These are phyloP conservation scores for Drosophila nr. perissopoda DNA, from an alignment of 2,888 invertebrate species.

Conservation along the genomic window DNA sequence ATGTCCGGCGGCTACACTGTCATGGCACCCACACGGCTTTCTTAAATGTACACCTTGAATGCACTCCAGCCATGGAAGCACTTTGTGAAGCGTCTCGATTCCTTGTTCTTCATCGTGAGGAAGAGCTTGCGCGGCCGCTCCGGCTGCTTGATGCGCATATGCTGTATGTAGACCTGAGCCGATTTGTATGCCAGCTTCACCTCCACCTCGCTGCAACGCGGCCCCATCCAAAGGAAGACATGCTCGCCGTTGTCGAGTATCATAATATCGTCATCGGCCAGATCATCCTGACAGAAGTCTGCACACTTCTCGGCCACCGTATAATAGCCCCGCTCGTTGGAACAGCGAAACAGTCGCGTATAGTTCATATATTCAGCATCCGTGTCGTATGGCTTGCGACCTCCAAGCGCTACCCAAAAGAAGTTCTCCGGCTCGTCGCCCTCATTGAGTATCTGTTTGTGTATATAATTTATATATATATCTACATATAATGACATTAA, in stretches of 20 bases:
- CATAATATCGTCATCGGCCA: conserved; percentile 99
- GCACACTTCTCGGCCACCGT: conserved; percentile 98
- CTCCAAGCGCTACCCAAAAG: conserved; percentile 98
- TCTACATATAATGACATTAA: not conserved
- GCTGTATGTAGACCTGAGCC: conserved; percentile 99
- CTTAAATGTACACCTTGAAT: conserved; percentile 87
- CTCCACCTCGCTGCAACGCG: conserved; percentile 98
- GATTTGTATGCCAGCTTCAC: conserved; percentile 99
- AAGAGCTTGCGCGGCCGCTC: conserved; percentile 95
- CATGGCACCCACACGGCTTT: conserved; percentile 58
- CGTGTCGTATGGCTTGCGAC: conserved; percentile 94
- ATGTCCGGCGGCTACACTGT: conserved; percentile 58
- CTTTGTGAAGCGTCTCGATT: conserved; percentile 96
- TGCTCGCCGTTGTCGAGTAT: conserved; percentile 99
- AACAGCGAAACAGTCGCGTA: conserved; percentile 98
- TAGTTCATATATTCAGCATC: conserved; percentile 96
- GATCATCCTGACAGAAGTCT: conserved; percentile 92
- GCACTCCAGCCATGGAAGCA: conserved; percentile 99
- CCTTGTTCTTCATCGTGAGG: conserved; percentile 97
- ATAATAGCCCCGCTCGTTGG: conserved; percentile 99
- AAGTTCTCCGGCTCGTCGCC: conserved; percentile 99
- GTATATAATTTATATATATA: not conserved
- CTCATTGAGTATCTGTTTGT: conserved; percentile 91
- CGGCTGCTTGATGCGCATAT: conserved; percentile 97
- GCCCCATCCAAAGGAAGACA: conserved; percentile 98